phyloP scores from a whole-genome alignment of 2,113 vertebrate species.

The Phrynosoma blainvillii region DNA sequence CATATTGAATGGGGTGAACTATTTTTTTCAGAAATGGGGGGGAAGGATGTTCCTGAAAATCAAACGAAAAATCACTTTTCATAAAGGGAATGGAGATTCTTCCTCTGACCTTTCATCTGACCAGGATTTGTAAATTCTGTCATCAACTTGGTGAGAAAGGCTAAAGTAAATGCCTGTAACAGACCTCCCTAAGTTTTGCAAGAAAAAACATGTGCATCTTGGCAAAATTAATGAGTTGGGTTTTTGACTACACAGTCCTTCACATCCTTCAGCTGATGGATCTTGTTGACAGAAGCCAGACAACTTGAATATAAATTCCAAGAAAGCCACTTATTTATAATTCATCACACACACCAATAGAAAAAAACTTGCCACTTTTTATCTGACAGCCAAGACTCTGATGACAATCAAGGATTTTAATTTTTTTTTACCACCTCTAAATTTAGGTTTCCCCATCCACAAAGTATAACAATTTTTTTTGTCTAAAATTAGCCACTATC shows the following conservation, averaged over 20 bases:
- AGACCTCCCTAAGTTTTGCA: background rate
- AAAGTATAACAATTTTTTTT: constrained; percentile 43
- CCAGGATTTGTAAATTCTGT: constrained; percentile 16
- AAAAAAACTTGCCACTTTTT: constrained; percentile 47
- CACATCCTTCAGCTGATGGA: background rate
- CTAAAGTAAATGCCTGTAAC: background rate
- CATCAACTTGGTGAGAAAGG: background rate
- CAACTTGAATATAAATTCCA: constrained; percentile 51
- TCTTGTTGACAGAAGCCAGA: constrained; percentile 39
- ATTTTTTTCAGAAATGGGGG: no score
- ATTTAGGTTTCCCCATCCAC: constrained; percentile 64
- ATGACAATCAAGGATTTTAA: constrained; percentile 66
- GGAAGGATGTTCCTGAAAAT: no score
- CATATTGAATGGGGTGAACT: no score
- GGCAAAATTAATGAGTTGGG: background rate
- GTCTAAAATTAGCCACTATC: constrained; percentile 71
- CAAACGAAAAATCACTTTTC: no score
- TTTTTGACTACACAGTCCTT: constrained; percentile 18
- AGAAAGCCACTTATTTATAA: constrained; percentile 67
- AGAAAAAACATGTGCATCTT: constrained; percentile 14
- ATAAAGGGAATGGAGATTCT: background rate
- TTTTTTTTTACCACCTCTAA: constrained; percentile 61
- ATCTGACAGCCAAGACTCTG: constrained; percentile 65
- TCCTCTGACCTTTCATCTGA: background rate
- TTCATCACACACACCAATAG: constrained; percentile 60